Base-by-base conservation (phyloP, 2,113 vertebrate species). In the Phylloscopus whistleri region DNA sequence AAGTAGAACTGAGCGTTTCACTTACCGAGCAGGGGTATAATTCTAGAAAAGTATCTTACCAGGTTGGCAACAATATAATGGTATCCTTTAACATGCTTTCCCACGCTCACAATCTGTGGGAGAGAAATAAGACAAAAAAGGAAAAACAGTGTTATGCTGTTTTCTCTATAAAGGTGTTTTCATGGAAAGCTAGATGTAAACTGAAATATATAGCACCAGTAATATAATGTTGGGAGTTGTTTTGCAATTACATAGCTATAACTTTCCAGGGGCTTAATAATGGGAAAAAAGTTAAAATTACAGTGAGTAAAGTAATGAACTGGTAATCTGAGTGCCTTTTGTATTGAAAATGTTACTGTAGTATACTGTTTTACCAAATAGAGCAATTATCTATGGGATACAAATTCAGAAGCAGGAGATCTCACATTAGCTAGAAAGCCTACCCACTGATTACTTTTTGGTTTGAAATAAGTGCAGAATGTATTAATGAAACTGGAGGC, bases 21-120 rank as follows among this genome's bases (percentile, higher is more conserved):
- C 94, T 95, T 89, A 96, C 70, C 23, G 3, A 93, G 88, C 87
- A 87, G 72, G 66, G 77, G 17, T 53, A 94, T 97, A 97, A 96
- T 76, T 91, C 91, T 97, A 97, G 80, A 94, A 96, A 96, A 90
- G 81, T 60, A 95, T 97, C 99, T 99, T 98, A 99, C 99, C 99
- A 99, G 97, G 96, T 99, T 99, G 97, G 99, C 99, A 75, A 99
- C 97, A 97, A 99, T 99, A 98, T 99, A 99, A 97, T 99, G 99
- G 96, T 99, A 99, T 93, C 99, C 99, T 98, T 99, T 99, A 51
- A 99, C 99, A 85, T 99, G 99, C 93, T 99, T 99, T 80, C 99
- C 99, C 97, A 99, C 99, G 86, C 99, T 99, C 84, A 99, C 99
- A 78, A 99, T 99, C 99, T 99, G 96, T 62, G 62, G 91, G 93